These are phyloP conservation scores for Parelbella ahira DNA, from an alignment of 2,888 invertebrate species.

Conservation along the genomic window DNA sequence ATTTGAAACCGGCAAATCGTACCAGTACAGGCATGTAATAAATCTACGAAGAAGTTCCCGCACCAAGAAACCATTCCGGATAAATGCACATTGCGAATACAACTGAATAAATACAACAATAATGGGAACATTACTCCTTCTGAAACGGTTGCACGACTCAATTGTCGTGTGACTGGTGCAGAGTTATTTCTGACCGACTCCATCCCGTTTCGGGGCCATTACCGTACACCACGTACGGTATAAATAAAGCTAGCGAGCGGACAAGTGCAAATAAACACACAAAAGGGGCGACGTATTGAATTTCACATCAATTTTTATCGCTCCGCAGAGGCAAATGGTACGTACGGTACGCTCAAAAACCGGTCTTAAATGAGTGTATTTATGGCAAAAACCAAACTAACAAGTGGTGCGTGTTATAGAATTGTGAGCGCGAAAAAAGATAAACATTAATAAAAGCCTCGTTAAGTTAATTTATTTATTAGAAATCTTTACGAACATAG, in stretches of 20 bases:
- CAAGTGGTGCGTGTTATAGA: background rate
- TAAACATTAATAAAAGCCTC: background rate
- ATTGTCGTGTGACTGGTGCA: slow-evolving; percentile 47
- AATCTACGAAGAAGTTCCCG: no score
- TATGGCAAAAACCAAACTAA: background rate
- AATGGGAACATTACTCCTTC: slow-evolving; percentile 29
- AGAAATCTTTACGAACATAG: background rate
- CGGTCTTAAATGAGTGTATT: slow-evolving; percentile 3
- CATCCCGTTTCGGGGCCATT: slow-evolving; percentile 45
- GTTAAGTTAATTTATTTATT: background rate
- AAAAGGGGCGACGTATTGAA: slow-evolving; percentile 22
- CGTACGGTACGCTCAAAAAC: background rate
- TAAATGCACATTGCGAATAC: slow-evolving; percentile 27
- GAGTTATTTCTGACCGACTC: slow-evolving; percentile 46
- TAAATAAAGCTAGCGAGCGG: slow-evolving; percentile 37
- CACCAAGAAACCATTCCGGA: slow-evolving; percentile 26
- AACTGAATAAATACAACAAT: slow-evolving; percentile 27
- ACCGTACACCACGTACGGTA: slow-evolving; percentile 37
- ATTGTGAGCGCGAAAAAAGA: slow-evolving; percentile 1
- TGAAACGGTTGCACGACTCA: slow-evolving; percentile 39
- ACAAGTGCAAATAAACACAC: slow-evolving; percentile 25
- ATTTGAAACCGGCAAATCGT: no score
- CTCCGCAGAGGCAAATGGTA: slow-evolving; percentile 9
- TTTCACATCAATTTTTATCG: slow-evolving; percentile 22
- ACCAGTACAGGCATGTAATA: no score